Base-by-base conservation (phyloP, 2,797 vertebrate species). In the Rhinatrema bivittatum region DNA sequence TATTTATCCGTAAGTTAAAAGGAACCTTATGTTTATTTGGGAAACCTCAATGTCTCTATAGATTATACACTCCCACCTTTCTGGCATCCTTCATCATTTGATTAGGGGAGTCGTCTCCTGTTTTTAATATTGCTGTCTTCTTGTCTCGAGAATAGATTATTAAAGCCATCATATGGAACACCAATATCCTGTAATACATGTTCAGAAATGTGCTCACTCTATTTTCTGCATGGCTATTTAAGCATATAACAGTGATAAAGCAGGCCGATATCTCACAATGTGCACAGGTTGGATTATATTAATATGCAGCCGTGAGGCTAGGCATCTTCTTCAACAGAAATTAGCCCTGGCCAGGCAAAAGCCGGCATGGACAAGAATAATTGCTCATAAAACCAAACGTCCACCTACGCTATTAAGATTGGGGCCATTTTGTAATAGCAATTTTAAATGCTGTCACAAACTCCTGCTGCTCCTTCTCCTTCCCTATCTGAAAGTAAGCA, bases 401-500 rank as follows among this genome's bases (percentile, higher is more conserved):
- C 65, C 63, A 9, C 22, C 54, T 70, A 65, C 82, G 78, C 80
- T 73, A 79, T 70, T 73, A 67, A 69, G 67, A 60, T 65, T 69
- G 53, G 78, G 72, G 63, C 43, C 46, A 43, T 75, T 72, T 11
- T 16, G 25, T 47, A 48, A 50, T 54, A 56, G 44, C 52, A 47
- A 53, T 73, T 79, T 79, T 63, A 78, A 80, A 77, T 52, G 64
- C 31, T 68, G 67, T 55, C 41, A 39, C 67, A 63, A 50, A 57
- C 66, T 60, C 62, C 56, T 39, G 3, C 36, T 50, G 23, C 28
- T 50, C 29, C 51, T 51, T 66, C n/a, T n/a, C 48, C 9, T 30
- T 14, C 48, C 64, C 5, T 82, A 82, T 83, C 79, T 83, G 70
- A 76, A 85, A 86, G 79, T 67, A 64, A 86, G 73, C 82, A 81